Percentiles rank a stretch among this genome's conserved stretches.
Evolutionary conservation across 2,888 invertebrate species (phyloP).

Genomic region (Sicus ferrugineus): DNA sequence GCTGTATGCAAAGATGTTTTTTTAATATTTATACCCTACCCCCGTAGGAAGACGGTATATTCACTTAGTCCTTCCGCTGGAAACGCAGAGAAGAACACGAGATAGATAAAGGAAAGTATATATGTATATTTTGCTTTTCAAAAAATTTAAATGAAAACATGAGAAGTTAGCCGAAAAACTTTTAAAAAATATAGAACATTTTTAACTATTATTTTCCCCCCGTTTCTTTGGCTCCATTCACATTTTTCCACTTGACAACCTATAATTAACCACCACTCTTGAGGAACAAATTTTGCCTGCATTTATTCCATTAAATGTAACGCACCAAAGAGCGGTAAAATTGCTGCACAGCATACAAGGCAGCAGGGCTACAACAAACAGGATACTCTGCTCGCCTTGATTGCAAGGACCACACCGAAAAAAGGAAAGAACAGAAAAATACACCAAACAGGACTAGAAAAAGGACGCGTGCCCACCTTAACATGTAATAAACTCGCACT

Average conservation of each 20-base stretch:
- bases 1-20: no score
- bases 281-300: background rate
- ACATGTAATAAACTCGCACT: slow-evolving; percentile 1
- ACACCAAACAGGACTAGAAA: background rate
- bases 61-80: no score
- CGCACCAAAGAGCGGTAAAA: slow-evolving; percentile 1
- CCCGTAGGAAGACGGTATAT: no score
- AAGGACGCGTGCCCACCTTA: slow-evolving; percentile 15
- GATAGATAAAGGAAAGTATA: no score
- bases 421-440: background rate
- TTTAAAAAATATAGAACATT: background rate
- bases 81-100: no score
- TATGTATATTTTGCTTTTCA: no score
- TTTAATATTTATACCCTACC: no score
- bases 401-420: background rate
- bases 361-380: no score
- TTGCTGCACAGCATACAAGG: background rate
- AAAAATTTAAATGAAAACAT: no score
- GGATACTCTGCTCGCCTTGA: no score
- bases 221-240: background rate
- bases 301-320: slow-evolving; percentile 30
- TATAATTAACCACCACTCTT: background rate
- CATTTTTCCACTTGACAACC: slow-evolving; percentile 9
- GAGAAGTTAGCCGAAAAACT: no score
- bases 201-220: background rate